Conservation (phyloP, 1,140 invertebrate species). For the Onthophagus taurus region DNA sequence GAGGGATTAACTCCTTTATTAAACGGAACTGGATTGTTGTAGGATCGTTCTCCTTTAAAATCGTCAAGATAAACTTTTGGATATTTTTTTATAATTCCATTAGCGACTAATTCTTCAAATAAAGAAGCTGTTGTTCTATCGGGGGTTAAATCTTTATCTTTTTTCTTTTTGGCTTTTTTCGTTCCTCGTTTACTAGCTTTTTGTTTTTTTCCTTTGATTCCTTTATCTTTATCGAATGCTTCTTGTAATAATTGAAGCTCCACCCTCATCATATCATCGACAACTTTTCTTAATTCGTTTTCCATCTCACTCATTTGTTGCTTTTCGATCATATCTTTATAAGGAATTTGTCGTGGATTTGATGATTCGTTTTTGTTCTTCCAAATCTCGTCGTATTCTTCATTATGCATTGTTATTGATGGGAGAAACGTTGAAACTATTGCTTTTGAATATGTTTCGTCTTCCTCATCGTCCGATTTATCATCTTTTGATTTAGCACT, state of each 20-base stretch:
- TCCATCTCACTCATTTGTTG: slow-evolving; percentile 79
- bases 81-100: slow-evolving; percentile 80
- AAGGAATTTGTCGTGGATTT: slow-evolving; percentile 55
- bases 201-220: slow-evolving; percentile 62
- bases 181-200: slow-evolving; percentile 72
- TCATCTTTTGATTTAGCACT: slow-evolving; percentile 46
- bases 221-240: slow-evolving; percentile 63
- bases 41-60: slow-evolving; percentile 76
- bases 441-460: slow-evolving; percentile 47
- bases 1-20: slow-evolving; percentile 47
- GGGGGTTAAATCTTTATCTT: slow-evolving; percentile 91
- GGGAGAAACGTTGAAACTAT: slow-evolving; percentile 47
- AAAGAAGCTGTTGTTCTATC: slow-evolving; percentile 82
- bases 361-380: slow-evolving; percentile 62
- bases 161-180: slow-evolving; percentile 84
- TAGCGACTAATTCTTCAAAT: slow-evolving; percentile 82
- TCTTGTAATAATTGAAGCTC: slow-evolving; percentile 76
- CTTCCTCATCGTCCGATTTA: slow-evolving; percentile 47
- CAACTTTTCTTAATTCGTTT: slow-evolving; percentile 67
- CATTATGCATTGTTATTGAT: slow-evolving; percentile 48
- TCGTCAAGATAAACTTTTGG: slow-evolving; percentile 59
- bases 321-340: slow-evolving; percentile 70
- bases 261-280: slow-evolving; percentile 78
- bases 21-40: slow-evolving; percentile 45
- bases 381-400: slow-evolving; percentile 71